Conservation (phyloP, 2,888 invertebrate genomes). For the Pasiphila rectangulata region DNA sequence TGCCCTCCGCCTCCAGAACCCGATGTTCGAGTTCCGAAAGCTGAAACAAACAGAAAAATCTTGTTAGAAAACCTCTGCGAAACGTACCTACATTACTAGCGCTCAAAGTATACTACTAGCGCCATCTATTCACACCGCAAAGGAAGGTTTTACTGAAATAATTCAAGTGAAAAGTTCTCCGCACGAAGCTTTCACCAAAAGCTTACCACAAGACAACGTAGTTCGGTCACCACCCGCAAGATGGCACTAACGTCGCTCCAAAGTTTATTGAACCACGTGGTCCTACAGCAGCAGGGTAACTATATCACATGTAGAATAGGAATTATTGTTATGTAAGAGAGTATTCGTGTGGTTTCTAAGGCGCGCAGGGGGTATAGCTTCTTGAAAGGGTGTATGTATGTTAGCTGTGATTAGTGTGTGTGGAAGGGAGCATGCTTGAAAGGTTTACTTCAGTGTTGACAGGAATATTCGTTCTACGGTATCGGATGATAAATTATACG, state of each 20-base stretch:
- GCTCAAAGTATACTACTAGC: slow-evolving; percentile 34
- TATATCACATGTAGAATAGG: slow-evolving; percentile 63
- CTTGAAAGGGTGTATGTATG: slow-evolving; percentile 64
- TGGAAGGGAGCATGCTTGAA: slow-evolving; percentile 59
- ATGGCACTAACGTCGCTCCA: slow-evolving; percentile 55
- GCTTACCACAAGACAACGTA: slow-evolving; percentile 29
- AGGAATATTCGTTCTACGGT: slow-evolving; percentile 30
- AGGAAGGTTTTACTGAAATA: slow-evolving; percentile 24
- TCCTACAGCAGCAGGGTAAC: slow-evolving; percentile 24
- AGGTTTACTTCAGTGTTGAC: slow-evolving; percentile 54
- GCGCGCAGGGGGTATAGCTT: slow-evolving; percentile 57
- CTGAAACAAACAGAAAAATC: slow-evolving; percentile 81
- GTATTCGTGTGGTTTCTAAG: slow-evolving; percentile 73
- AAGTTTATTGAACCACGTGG: slow-evolving; percentile 76
- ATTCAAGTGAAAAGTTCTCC: slow-evolving; percentile 4
- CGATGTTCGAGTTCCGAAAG: slow-evolving; percentile 96
- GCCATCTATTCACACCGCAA: slow-evolving; percentile 51
- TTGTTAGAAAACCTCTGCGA: not conserved
- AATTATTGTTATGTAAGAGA: slow-evolving; percentile 78
- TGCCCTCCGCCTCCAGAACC: slow-evolving; percentile 94
- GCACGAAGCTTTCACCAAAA: slow-evolving; percentile 25
- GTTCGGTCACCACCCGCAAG: slow-evolving; percentile 59
- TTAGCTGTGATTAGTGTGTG: slow-evolving; percentile 60
- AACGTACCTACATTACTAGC: not conserved
- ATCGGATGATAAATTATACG: slow-evolving; percentile 27